phyloP scores from a whole-genome alignment of 2,888 invertebrate genomes.

The Nephrotoma appendiculata region DNA sequence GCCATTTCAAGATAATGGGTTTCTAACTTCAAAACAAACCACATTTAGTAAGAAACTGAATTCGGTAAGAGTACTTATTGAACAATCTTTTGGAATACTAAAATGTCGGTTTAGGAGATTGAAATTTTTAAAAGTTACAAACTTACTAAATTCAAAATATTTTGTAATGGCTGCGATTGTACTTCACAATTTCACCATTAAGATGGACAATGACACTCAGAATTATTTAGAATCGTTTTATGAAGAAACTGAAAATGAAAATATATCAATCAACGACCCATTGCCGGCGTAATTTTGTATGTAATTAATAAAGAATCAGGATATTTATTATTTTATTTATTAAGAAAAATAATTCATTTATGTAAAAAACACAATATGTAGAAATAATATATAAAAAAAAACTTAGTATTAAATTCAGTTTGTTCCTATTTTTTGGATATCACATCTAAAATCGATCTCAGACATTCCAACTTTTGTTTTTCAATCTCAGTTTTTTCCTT shows the following conservation, averaged over 20 bases:
- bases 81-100: constrained; percentile 1
- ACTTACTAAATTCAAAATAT: neutral
- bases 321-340: no score
- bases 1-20: neutral
- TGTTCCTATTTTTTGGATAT: neutral
- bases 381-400: no score
- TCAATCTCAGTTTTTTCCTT: neutral
- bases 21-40: neutral
- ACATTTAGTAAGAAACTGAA: neutral
- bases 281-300: no score
- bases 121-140: neutral
- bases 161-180: neutral
- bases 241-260: neutral
- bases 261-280: no score
- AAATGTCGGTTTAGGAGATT: neutral
- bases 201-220: neutral
- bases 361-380: no score
- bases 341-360: no score
- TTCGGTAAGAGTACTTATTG: neutral
- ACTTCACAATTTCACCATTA: neutral
- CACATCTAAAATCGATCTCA: neutral
- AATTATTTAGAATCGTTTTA: neutral
- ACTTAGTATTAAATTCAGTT: no score
- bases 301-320: no score
- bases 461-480: neutral